Evolutionary conservation across 1,140 invertebrate genomes (phyloP).

Genomic region (Sarcophaga bullata): DNA sequence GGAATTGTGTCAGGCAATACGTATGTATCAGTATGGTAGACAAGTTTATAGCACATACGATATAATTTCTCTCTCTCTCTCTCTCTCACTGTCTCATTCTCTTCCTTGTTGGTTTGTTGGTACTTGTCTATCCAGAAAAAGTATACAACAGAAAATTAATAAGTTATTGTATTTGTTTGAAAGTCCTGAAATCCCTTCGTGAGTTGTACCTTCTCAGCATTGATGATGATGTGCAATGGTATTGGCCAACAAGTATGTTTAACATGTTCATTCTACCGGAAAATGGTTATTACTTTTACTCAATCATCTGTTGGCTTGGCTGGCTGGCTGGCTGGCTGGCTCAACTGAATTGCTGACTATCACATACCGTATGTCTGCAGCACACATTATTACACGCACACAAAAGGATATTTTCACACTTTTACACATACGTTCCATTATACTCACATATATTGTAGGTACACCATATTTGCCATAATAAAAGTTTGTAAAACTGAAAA

Average conservation of each 20-base stretch:
- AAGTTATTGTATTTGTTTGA: slow-evolving; percentile 15
- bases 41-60: background rate
- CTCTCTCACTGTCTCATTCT: background rate
- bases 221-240: background rate
- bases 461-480: too few relatives aligned
- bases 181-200: slow-evolving; percentile 5
- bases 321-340: too few relatives aligned
- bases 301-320: background rate
- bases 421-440: too few relatives aligned
- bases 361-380: too few relatives aligned
- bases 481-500: too few relatives aligned
- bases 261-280: slow-evolving; percentile 4
- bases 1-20: background rate
- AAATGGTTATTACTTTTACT: slow-evolving; percentile 11
- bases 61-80: background rate
- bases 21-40: background rate
- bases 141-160: background rate
- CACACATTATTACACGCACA: too few relatives aligned
- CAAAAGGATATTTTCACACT: too few relatives aligned
- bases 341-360: too few relatives aligned
- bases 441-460: too few relatives aligned
- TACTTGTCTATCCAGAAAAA: background rate
- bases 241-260: slow-evolving; percentile 11
- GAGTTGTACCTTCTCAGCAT: background rate
- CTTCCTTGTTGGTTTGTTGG: background rate